These are phyloP conservation scores for Synanthedon formicaeformis DNA, from an alignment of 2,888 invertebrate genomes.

Conservation along the genomic window DNA sequence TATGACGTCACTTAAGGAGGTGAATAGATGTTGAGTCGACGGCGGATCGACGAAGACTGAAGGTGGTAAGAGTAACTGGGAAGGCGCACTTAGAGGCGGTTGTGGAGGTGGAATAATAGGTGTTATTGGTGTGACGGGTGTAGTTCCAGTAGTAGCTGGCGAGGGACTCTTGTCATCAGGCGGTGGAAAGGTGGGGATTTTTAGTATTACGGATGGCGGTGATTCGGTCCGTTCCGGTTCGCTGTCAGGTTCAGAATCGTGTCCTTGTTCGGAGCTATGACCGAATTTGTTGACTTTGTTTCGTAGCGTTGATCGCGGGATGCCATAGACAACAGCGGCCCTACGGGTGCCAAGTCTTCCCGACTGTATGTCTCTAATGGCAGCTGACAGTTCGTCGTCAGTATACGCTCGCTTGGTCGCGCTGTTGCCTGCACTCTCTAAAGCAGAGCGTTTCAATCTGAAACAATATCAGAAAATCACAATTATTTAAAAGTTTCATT, in stretches of 20 bases:
- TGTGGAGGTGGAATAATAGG: constrained; percentile 55
- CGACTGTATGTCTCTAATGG: constrained; percentile 93
- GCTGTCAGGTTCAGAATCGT: constrained; percentile 71
- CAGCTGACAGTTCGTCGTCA: constrained; percentile 94
- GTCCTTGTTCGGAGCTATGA: constrained; percentile 77
- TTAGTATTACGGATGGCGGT: constrained; percentile 82
- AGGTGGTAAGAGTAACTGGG: constrained; percentile 55
- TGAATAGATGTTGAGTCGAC: constrained; percentile 72
- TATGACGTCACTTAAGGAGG: constrained; percentile 85
- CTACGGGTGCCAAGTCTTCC: constrained; percentile 93
- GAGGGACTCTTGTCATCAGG: constrained; percentile 61
- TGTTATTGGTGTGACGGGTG: constrained; percentile 57
- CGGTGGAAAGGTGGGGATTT: constrained; percentile 91
- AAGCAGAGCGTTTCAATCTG: constrained; percentile 51
- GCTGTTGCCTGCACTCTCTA: constrained; percentile 55
- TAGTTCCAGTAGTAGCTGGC: constrained; percentile 54
- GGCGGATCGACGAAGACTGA: constrained; percentile 67
- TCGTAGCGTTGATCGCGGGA: constrained; percentile 94
- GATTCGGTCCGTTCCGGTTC: constrained; percentile 62
- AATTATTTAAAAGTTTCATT: too few species aligned
- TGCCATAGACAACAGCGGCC: constrained; percentile 95
- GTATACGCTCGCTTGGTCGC: constrained; percentile 86
- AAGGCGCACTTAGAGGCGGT: constrained; percentile 42
- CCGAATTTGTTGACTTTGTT: constrained; percentile 90
- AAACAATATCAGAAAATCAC: constrained; percentile 25